phyloP scores from a whole-genome alignment of 2,888 invertebrate genomes.

The Apeira syringaria region DNA sequence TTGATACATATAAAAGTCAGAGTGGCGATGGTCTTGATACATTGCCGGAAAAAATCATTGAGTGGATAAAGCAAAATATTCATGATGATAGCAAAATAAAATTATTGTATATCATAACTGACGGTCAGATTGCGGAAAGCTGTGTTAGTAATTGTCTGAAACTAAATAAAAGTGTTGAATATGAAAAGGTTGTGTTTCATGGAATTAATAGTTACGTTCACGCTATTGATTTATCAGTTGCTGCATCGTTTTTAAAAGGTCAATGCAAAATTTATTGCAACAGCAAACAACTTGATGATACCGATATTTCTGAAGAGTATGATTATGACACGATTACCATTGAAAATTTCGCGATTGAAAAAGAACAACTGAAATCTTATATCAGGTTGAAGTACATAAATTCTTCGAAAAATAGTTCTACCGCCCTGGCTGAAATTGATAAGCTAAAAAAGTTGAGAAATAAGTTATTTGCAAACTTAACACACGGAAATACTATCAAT shows the following conservation, averaged over 20 bases:
- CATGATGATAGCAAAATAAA: slow-evolving; percentile 31
- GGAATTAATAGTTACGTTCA: slow-evolving; percentile 26
- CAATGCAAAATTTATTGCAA: slow-evolving; percentile 40
- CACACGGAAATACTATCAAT: slow-evolving; percentile 9
- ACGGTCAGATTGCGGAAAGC: slow-evolving; percentile 29
- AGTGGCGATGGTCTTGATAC: slow-evolving; percentile 9
- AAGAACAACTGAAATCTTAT: slow-evolving; percentile 42
- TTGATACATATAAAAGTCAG: neutral
- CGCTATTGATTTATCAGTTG: slow-evolving; percentile 38
- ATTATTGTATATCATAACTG: slow-evolving; percentile 43
- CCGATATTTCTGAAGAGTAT: slow-evolving; percentile 43
- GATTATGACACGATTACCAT: slow-evolving; percentile 40
- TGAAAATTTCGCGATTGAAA: slow-evolving; percentile 39
- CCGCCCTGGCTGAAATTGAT: slow-evolving; percentile 40
- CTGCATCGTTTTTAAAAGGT: slow-evolving; percentile 36
- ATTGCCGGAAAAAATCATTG: slow-evolving; percentile 27
- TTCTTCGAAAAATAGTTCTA: slow-evolving; percentile 21
- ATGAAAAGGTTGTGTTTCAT: slow-evolving; percentile 41
- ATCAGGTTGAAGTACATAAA: slow-evolving; percentile 44
- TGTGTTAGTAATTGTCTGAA: slow-evolving; percentile 26
- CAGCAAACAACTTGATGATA: slow-evolving; percentile 30
- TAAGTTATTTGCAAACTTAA: slow-evolving; percentile 34
- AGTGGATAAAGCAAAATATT: slow-evolving; percentile 21
- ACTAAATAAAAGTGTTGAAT: slow-evolving; percentile 36
- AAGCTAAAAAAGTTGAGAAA: slow-evolving; percentile 39